Conservation (phyloP, 2,888 invertebrate species). For the Drosophila quasianomalipes region DNA sequence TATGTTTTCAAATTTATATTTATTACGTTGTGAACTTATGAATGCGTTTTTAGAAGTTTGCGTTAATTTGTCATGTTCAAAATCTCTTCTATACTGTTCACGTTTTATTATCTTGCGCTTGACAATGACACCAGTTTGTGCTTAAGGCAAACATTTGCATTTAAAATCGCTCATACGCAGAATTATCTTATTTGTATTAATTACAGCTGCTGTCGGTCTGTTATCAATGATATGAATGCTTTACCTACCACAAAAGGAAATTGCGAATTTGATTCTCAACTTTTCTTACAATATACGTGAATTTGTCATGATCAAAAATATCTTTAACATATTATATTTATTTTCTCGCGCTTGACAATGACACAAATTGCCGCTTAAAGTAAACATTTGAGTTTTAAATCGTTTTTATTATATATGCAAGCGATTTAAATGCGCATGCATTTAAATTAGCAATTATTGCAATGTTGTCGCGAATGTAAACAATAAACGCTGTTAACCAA, state of each 20-base stretch:
- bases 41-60: neutral
- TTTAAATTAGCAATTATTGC: slow-evolving; percentile 58
- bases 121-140: neutral
- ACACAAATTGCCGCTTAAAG: neutral
- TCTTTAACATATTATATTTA: neutral
- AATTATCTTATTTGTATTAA: neutral
- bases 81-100: neutral
- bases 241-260: neutral
- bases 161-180: neutral
- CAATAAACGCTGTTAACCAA: slow-evolving; percentile 52
- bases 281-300: neutral
- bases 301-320: neutral
- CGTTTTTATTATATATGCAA: neutral
- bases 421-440: slow-evolving; percentile 43
- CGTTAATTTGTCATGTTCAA: neutral
- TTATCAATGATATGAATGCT: neutral
- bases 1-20: neutral
- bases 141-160: neutral
- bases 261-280: neutral
- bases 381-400: slow-evolving; percentile 5
- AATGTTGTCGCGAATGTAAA: slow-evolving; percentile 43
- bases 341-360: neutral
- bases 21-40: neutral
- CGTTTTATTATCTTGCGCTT: neutral
- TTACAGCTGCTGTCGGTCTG: neutral